Base-by-base conservation (phyloP, 2,888 invertebrate genomes). In the Merodon equestris region DNA sequence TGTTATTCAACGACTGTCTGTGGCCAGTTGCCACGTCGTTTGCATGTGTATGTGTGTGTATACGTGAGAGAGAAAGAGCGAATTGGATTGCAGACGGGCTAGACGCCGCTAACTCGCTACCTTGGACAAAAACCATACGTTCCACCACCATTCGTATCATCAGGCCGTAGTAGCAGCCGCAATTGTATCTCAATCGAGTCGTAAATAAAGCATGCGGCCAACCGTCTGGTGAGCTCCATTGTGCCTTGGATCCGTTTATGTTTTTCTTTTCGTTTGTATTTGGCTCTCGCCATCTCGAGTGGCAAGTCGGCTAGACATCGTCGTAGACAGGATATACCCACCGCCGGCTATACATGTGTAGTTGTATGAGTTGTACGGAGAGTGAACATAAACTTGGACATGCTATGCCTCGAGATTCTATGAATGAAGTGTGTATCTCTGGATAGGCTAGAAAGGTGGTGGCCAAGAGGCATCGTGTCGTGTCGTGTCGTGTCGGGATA, bases 241-340 rank as follows among this genome's bases (percentile, higher is more conserved):
- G 44, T 45, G 12, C 40, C 9, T 34, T 1, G n/a, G 10, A 9
- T 19, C 17, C 7, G 9, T 19, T 57, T 19, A 51, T 44, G 12
- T 61, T 40, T 44, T 70, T 71, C 19, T 72, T 19, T 50, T n/a
- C 53, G 56, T 56, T 34, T 53, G 53, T 74, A 70, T 67, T 67
- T 79, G 73, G 61, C 60, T 67, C 66, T 74, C 70, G 56, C 70
- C 81, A 60, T 66, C 61, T 81, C 75, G 57, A 74, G 64, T 74
- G 64, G 64, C 74, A 74, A 79, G 63, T 70, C 58, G 68, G 74
- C 74, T 73, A 79, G 79, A 79, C 79, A 74, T 68, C 56, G 50
- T 64, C 70, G 74, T 60, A 74, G 74, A 79, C 79, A 64, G 74
- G 50, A 63, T 27, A 27, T 27, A 27, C 27, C 27, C 27, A 2